These are phyloP conservation scores for Eulemur macaco DNA, from an alignment of 2,113 vertebrate species.

Conservation along the genomic window DNA sequence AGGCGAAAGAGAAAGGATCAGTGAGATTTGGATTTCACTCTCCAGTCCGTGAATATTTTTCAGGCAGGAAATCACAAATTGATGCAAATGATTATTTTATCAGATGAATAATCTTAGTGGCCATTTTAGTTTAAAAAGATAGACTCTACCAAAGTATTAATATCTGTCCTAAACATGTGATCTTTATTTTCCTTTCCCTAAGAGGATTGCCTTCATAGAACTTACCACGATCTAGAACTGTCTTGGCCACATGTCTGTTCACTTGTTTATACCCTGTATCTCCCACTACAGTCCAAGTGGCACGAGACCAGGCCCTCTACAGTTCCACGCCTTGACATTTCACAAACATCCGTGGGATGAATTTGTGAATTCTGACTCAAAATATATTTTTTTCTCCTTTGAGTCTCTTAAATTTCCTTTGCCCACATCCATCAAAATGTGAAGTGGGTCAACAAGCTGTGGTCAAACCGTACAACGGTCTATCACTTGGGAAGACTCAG, in stretches of 20 bases:
- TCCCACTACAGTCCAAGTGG: background rate
- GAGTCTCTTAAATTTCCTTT: background rate
- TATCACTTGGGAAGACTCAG: background rate
- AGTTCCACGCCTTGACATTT: background rate
- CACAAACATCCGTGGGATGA: background rate
- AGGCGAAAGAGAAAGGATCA: background rate
- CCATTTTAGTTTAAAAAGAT: constrained; percentile 70
- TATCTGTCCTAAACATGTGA: background rate
- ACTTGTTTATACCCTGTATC: background rate
- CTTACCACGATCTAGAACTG: background rate
- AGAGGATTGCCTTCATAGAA: background rate
- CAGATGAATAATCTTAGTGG: constrained; percentile 71
- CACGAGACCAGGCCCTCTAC: rapidly evolving
- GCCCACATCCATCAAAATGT: background rate
- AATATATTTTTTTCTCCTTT: background rate
- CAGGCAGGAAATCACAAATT: constrained; percentile 77
- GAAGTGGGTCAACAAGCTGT: background rate
- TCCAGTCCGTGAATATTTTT: background rate
- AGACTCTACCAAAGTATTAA: background rate
- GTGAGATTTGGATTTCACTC: background rate
- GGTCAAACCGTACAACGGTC: background rate
- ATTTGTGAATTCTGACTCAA: background rate
- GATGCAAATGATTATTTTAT: constrained; percentile 75
- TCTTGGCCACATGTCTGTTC: background rate
- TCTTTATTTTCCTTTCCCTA: background rate